Base-by-base conservation (phyloP, 1,140 invertebrate species). In the Littorina saxatilis region DNA sequence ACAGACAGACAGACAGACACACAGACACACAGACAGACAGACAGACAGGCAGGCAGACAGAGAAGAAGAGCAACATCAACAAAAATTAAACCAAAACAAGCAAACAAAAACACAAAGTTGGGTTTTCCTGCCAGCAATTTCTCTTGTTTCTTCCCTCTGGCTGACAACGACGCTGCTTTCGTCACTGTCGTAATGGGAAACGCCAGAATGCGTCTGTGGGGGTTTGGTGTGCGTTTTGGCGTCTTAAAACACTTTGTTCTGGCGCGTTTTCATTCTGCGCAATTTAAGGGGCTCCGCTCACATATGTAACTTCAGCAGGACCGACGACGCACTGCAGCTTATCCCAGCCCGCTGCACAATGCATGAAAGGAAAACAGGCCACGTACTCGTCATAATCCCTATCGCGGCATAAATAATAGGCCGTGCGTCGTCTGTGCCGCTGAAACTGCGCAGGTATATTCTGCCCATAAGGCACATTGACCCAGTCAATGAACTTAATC, bases 121-220 rank as follows among this genome's bases (percentile, higher is more conserved):
- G 23, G 27, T 32, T 32, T 63, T 32, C 61, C 61, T 63, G 61
- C 27, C 61, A 63, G 61, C 61, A 29, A 63, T 63, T 63, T 63
- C 61, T 63, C 61, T 29, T 27, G 29, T 63, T 63, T 63, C 61
- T 32, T 29, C 29, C 61, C 5, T 27, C 61, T 27, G n/a, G 23
- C 61, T 35, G 61, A 63, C 61, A 63, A 1, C 4, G 5, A 32
- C 61, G 29, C 61, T 27, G 7, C 61, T 63, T 63, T 63, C 61
- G 2, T 15, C 61, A 11, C 43, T 47, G 23, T 15, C 61, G 61
- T 63, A 63, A 63, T 63, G 29, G 61, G 61, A 63, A 63, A 63
- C 61, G 61, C 61, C 29, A 63, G 61, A 63, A 29, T 63, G 61
- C 61, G n/a, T 63, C 61, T 63, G 61, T 63, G 29, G 61, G 32